Base-by-base conservation (phyloP, 1,140 invertebrate genomes). In the Drosophila varians region DNA sequence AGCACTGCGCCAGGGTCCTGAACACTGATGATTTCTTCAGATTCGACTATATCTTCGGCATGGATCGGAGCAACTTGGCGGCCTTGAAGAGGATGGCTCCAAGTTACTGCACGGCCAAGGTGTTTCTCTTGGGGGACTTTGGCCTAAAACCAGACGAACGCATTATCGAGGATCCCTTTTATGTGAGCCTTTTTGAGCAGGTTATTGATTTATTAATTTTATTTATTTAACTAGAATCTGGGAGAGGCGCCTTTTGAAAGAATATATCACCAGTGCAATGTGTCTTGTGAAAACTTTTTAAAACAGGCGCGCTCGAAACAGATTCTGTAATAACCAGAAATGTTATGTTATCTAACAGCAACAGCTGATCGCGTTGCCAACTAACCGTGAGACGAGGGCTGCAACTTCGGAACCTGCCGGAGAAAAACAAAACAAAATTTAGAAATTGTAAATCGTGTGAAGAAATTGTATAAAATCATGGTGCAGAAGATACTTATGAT, bases 41-140 rank as follows among this genome's bases (percentile, higher is more conserved):
- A 11, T 98, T 94, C 90, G 94, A 97, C 84, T 97, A 94, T 79
- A 97, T 98, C 60, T 95, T 98, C 92, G 96, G 96, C 18, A 98
- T 98, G 97, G 97, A 98, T 91, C 92, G 96, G 49, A 92, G 93
- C 34, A 98, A 97, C 87, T 95, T 97, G 82, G 92, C 90, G 1
- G 93, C 94, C 31, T 86, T 97, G 6, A 94, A 93, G 26, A 88
- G 89, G 18, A 91, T 93, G 64, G 93, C 93, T 54, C 95, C 95
- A 4, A 90, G 93, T 57, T 91, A 93, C 66, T 92, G 91, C 55
- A 95, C 92, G 76, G 95, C 96, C 0, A 94, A 95, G 87, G 91
- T 98, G 48, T 91, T 95, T 28, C 80, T 97, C 4, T 92, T 98
- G 46, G 96, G 96, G n/a, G 93, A 94, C 56, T 97, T 70, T 23